Conservation (phyloP, 1,140 invertebrate genomes). For the Pomacea maculata region DNA sequence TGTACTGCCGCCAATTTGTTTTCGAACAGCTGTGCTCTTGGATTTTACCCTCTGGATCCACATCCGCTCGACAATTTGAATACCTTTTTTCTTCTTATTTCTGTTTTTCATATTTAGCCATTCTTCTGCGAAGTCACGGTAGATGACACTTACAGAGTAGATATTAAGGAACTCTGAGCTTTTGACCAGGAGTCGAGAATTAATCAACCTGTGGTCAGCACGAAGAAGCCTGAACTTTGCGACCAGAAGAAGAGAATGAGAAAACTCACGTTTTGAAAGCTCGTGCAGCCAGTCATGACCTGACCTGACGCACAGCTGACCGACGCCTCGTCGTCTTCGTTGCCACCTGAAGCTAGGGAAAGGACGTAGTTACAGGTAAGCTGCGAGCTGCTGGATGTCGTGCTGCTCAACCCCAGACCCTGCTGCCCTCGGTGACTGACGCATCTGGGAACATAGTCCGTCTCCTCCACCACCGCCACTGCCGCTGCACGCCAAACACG, state of each 20-base stretch:
- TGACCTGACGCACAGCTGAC: slow-evolving; percentile 24
- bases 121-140: too few species aligned
- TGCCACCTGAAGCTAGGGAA: slow-evolving; percentile 21
- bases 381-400: neutral
- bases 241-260: neutral
- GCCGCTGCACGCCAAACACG: too few species aligned
- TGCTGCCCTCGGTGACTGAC: slow-evolving; percentile 11
- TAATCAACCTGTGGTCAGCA: neutral
- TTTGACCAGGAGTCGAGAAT: neutral
- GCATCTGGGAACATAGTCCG: slow-evolving; percentile 12
- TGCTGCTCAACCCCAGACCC: neutral
- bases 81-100: too few species aligned
- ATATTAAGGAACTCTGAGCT: too few species aligned
- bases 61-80: too few species aligned
- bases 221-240: neutral
- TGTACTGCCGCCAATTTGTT: neutral
- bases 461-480: neutral
- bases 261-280: slow-evolving; percentile 27
- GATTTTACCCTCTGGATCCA: too few species aligned
- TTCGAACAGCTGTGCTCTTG: too few species aligned
- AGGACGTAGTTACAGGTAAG: slow-evolving; percentile 23
- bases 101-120: too few species aligned
- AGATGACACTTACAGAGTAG: too few species aligned
- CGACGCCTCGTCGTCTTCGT: slow-evolving; percentile 25
- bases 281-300: slow-evolving; percentile 34